phyloP scores from a whole-genome alignment of 2,797 vertebrate genomes.

The Sciurus vulgaris region DNA sequence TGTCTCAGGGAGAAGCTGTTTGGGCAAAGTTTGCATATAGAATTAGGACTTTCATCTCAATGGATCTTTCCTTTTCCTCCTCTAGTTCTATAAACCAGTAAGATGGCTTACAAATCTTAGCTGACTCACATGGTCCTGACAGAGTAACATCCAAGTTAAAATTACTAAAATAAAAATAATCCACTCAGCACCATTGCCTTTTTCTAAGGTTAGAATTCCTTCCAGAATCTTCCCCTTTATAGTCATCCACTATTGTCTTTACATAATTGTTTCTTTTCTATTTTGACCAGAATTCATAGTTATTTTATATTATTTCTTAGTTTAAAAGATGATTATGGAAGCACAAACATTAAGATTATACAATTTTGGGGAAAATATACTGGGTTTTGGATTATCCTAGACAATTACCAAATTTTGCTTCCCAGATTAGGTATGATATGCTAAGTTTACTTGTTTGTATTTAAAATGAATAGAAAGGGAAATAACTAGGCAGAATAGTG shows the following conservation, averaged over 20 bases:
- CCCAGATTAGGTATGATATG: neutral
- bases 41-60: neutral
- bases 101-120: neutral
- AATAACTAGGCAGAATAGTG: neutral
- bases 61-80: neutral
- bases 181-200: neutral
- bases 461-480: constrained; percentile 12
- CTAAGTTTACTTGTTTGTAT: neutral
- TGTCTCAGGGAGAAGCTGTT: neutral
- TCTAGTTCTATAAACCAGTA: neutral
- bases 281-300: neutral
- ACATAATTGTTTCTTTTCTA: neutral
- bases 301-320: neutral
- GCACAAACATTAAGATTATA: neutral
- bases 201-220: neutral
- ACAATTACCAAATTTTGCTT: neutral
- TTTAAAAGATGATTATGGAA: neutral
- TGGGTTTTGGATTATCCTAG: neutral
- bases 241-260: neutral
- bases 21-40: neutral
- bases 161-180: neutral
- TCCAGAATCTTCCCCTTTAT: neutral
- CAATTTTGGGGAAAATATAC: neutral
- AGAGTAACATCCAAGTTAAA: neutral
- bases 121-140: neutral